Percentiles rank a stretch among this genome's conserved stretches.
Conservation (phyloP, 2,888 invertebrate species). For the Seira musarum region DNA sequence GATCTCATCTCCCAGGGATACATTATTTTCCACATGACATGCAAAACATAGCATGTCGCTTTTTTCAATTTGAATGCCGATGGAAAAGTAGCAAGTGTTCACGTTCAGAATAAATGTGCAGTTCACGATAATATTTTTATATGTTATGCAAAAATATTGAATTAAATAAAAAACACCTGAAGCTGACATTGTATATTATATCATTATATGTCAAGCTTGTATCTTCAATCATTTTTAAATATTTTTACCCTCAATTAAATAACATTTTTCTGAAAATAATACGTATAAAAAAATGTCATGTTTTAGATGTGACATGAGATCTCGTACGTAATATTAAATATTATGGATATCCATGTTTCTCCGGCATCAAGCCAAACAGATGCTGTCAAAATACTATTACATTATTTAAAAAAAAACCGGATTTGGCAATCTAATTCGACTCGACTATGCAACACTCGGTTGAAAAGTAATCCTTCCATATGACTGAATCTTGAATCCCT, state of each 20-base stretch:
- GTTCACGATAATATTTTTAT: neutral
- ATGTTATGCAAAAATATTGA: neutral
- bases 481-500: too few species aligned
- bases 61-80: too few species aligned
- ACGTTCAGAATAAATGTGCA: neutral
- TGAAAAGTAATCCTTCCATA: too few species aligned
- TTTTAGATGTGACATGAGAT: neutral
- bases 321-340: neutral
- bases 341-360: neutral
- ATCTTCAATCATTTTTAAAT: neutral
- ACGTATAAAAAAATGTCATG: neutral
- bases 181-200: neutral
- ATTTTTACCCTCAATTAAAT: neutral
- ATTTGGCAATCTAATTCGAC: too few species aligned
- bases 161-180: slow-evolving; percentile 2
- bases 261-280: neutral
- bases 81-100: too few species aligned
- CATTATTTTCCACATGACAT: too few species aligned
- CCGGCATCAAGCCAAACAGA: neutral
- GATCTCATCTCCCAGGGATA: too few species aligned
- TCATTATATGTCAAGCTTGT: too few species aligned
- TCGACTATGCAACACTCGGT: too few species aligned
- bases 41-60: too few species aligned
- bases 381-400: neutral
- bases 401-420: neutral